A percentile compares a stretch with the other conserved stretches of the same genome.
Conservation (phyloP, 2,113 vertebrate genomes). For the Prochilodus magdalenae region DNA sequence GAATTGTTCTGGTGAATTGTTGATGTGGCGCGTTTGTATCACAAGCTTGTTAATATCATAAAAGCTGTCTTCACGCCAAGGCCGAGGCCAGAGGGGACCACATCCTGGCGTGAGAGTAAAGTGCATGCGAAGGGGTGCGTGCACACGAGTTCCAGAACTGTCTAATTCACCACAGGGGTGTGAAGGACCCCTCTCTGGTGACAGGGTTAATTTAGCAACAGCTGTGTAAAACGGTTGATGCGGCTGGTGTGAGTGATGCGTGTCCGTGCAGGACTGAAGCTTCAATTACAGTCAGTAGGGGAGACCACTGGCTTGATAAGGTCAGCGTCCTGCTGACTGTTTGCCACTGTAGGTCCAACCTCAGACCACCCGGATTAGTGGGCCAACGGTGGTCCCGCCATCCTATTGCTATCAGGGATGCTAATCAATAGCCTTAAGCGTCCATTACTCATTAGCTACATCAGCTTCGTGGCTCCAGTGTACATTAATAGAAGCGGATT, state of each 20-base stretch:
- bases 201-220: neutral
- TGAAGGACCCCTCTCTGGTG: neutral
- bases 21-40: slow-evolving; percentile 61
- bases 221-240: neutral
- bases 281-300: neutral
- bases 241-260: neutral
- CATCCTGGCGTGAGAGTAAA: neutral
- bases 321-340: too few species aligned
- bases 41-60: slow-evolving; percentile 68
- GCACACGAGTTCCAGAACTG: neutral
- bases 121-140: neutral
- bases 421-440: too few species aligned
- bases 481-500: too few species aligned
- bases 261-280: neutral
- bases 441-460: too few species aligned
- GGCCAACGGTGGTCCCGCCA: too few species aligned
- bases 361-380: too few species aligned
- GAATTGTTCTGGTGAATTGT: slow-evolving; percentile 59
- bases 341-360: too few species aligned
- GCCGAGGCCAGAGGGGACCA: slow-evolving; percentile 11
- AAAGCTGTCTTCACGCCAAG: slow-evolving; percentile 62
- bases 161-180: neutral
- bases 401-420: too few species aligned
- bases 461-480: too few species aligned
- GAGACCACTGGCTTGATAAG: too few species aligned